Evolutionary conservation across 2,113 vertebrate species (phyloP), one percentile per base, ranked within the genome.

Genomic region (Solea senegalensis): DNA sequence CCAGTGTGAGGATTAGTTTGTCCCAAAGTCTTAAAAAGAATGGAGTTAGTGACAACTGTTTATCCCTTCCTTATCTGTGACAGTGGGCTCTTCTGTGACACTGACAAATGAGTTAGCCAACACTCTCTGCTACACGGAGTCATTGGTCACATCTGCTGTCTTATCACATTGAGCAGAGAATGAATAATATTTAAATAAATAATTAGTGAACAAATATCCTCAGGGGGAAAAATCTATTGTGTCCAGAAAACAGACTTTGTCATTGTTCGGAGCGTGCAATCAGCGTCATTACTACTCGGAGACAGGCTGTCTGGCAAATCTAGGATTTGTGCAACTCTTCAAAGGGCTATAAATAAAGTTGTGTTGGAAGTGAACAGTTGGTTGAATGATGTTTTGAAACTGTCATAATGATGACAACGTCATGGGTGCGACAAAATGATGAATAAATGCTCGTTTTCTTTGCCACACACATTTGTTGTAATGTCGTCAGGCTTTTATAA

Each of bases 91-190:
- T 50, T 45, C 2, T 61, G 44, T 60, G 68, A 58, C 59, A 78
- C 48, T 26, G 49, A 64, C 45, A 52, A 46, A 67, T 28, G 48
- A 26, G 58, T 60, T 56, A 13, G 50, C 72, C 57, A 59, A 64
- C 48, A 72, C 52, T 16, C 45, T 64, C 56, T 0, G 2, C 66
- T 50, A 27, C 40, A 58, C n/a, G 6, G 28, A 45, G 61, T 74
- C 62, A 52, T 21, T 60, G 62, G 41, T 76, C 61, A 74, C 56
- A 77, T 44, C 76, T 76, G 65, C 49, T 56, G 53, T 53, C 53
- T 64, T 54, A 14, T 50, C 69, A 69, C 46, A 66, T 65, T 55
- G n/a, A 61, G 26, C 58, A 67, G 41, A 77, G 9, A 52, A 60
- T 54, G 11, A 50, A 64, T 49, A 59, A 66, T 1, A 55, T 6